Conservation (phyloP, 2,888 invertebrate species). For the Rhabditoides inermis region DNA sequence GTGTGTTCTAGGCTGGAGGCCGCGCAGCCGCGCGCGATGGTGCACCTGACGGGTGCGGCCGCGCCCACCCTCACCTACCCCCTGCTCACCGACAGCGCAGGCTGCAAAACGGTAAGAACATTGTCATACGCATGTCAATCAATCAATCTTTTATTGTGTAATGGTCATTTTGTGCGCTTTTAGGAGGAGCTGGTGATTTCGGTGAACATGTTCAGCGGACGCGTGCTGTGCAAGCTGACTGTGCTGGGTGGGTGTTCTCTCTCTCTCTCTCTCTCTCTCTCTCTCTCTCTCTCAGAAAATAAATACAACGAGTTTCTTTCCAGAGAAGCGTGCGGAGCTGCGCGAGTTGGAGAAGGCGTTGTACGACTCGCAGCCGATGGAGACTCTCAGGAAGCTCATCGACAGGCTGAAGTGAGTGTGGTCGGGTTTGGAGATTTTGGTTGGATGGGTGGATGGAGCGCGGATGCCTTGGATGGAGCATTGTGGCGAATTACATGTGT, state of each 20-base stretch:
- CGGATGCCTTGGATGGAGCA: too few relatives aligned
- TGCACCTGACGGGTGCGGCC: conserved; percentile 25
- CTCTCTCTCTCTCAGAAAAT: neutral
- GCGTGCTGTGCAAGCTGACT: conserved; percentile 34
- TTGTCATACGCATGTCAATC: too few relatives aligned
- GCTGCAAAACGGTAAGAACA: too few relatives aligned
- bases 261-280: neutral
- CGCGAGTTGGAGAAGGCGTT: conserved; percentile 20
- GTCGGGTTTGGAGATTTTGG: too few relatives aligned
- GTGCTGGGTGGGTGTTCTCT: conserved; percentile 11
- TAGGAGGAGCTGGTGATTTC: conserved; percentile 31
- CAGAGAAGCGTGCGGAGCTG: conserved; percentile 17
- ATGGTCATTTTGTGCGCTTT: neutral
- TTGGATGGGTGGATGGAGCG: too few relatives aligned
- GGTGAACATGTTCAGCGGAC: conserved; percentile 44
- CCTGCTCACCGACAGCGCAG: conserved; percentile 28
- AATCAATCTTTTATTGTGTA: too few relatives aligned
- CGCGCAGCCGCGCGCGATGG: conserved; percentile 17
- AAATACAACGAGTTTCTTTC: conserved; percentile 3
- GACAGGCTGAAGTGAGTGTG: conserved; percentile 8
- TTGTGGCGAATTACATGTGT: too few relatives aligned
- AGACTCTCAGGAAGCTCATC: conserved; percentile 15
- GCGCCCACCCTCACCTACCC: conserved; percentile 30
- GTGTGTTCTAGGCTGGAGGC: too few relatives aligned
- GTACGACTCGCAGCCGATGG: conserved; percentile 18